Percentiles rank a stretch among this genome's conserved stretches.
phyloP scores from a whole-genome alignment of 2,113 vertebrate genomes.

The Tupaia chinensis region DNA sequence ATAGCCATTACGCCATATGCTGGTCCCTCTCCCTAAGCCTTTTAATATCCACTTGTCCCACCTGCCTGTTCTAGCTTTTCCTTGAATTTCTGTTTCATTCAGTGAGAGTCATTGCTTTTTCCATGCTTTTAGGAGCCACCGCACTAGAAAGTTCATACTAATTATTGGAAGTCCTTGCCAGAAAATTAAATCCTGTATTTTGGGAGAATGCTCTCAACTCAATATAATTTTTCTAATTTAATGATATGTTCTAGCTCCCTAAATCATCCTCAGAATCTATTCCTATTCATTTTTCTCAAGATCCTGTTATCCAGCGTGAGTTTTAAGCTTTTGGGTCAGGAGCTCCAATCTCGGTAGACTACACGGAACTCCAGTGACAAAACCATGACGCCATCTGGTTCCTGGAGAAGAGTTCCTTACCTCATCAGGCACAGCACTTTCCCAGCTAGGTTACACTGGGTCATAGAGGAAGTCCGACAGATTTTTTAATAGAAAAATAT shows the following conservation, averaged over 20 bases:
- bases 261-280: neutral
- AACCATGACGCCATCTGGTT: neutral
- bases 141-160: neutral
- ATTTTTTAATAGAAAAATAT: no score
- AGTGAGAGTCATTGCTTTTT: neutral
- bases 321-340: no score
- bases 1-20: no score
- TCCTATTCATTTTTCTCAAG: neutral
- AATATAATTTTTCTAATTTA: neutral
- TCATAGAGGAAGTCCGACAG: no score
- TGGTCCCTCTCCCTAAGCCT: neutral
- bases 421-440: neutral
- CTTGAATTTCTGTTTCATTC: neutral
- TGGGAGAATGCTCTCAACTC: neutral
- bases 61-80: neutral
- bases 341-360: no score
- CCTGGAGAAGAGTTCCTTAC: neutral
- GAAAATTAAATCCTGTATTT: neutral
- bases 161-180: neutral
- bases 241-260: neutral
- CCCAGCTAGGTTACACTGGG: neutral
- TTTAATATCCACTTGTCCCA: neutral
- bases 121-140: neutral
- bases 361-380: no score
- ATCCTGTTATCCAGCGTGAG: neutral